Base-by-base conservation (phyloP, 2,888 invertebrate genomes). In the Gymnoscelis rufifasciata region DNA sequence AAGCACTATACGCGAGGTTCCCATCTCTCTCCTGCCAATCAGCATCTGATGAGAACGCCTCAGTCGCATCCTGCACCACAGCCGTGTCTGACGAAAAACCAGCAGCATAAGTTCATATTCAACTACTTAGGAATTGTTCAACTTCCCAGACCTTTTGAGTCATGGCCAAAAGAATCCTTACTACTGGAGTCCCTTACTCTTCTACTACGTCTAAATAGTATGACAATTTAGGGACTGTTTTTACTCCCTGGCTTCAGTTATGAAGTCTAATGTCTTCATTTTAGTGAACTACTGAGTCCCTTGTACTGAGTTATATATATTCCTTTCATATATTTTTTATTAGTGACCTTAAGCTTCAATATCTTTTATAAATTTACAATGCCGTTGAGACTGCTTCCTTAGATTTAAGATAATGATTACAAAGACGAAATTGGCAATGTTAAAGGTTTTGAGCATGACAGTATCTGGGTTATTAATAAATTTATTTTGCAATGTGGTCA, bases 1-100 rank as follows among this genome's bases (percentile, higher is more conserved):
- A 92, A 47, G 94, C 93, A 29, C 86, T 96, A 52, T 91, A 92
- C 78, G 90, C 92, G 84, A 92, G 91, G 74, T 94, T 95, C 90
- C 95, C 95, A 23, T 92, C 93, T 49, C 86, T 94, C 66, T 90
- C 92, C n/a, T 94, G 94, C 70, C 91, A 92, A 50, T 75, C 88
- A 1, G 78, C 88, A 28, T 83, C 88, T 13, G 91, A 92, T 45
- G 93, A 93, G 55, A 83, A 88, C 14, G 90, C 89, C 30, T 93
- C 93, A 2, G 91, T 91, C 31, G 92, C 90, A 1, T 93, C 94
- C 4, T 93, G 91, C 13, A 90, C 90, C 43, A 93, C 94, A 43
- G 92, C 91, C 36, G 89, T 91, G 54, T 91, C 92, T 46, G 90
- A 90, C 56, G 93, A 93, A 66, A 92, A 92, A 66, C 82, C 92